Evolutionary conservation across 2,113 vertebrate species (phyloP), one percentile per base, ranked within the genome.

Genomic region (Eubucco bourcierii): DNA sequence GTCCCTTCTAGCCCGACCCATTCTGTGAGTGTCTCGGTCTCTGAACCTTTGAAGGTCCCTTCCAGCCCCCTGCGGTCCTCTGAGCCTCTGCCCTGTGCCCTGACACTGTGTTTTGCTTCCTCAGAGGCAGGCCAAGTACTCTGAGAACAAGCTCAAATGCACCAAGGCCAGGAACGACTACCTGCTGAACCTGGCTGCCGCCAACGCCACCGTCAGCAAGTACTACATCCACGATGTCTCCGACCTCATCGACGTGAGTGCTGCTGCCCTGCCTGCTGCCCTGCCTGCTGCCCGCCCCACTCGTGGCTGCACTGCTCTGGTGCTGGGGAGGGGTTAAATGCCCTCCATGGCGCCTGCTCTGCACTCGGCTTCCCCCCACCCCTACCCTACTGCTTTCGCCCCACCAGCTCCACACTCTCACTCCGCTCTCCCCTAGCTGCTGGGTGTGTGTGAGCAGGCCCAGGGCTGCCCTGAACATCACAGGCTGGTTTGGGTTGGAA

Each of bases 211-310:
- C n/a, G 99, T 99, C 96, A 98, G 98, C 87, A 99, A 99, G 87
- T 99, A 99, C 97, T 99, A 99, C 97, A 99, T 99, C 96, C 99
- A 99, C 1, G 99, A 99, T 0, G 99, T 99, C 56, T 99, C 99
- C 0, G 99, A 99, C 94, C 98, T 99, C 95, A 99, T 99, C 3
- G 99, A 99, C 31, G 99, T 99, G 92, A 99, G 99, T 95, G 79
- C 60, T 25, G 28, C 50, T 15, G 18, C 58, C 39, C 74, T 29
- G 13, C 47, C 74, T 33, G 13, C 47, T 4, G 46, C 6, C 9
- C 12, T 12, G 28, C 2, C 2, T 4, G 41, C 37, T 15, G 25
- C 37, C 50, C 1, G 1, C 18, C 41, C 41, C 24, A 27, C 34
- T 23, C 25, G 67, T 46, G 2, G 14, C 66, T 31, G 47, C 21